Percentiles rank a stretch among this genome's conserved stretches.
phyloP scores from a whole-genome alignment of 1,140 invertebrate species.

The Adelges cooleyi region DNA sequence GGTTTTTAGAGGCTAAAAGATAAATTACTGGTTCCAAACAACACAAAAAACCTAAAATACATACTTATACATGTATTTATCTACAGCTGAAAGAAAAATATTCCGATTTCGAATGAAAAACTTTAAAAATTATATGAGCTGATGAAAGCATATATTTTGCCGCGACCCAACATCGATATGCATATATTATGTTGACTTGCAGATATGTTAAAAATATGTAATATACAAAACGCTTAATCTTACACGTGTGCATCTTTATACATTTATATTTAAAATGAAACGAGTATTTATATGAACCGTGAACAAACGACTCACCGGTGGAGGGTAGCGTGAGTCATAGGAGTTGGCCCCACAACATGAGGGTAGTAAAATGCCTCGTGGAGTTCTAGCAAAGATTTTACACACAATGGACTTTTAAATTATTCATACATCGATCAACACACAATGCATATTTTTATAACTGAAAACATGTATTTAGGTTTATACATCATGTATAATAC shows the following conservation, averaged over 20 bases:
- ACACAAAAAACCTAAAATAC: too few species aligned
- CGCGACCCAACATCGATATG: too few species aligned
- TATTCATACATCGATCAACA: neutral
- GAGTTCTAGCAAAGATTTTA: neutral
- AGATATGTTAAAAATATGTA: too few species aligned
- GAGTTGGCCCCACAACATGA: too few species aligned
- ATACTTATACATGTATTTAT: too few species aligned
- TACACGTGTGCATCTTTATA: neutral
- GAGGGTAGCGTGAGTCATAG: neutral
- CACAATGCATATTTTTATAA: too few species aligned
- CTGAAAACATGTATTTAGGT: too few species aligned
- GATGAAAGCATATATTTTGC: too few species aligned
- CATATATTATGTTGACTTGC: constrained; percentile 16
- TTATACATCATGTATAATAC: too few species aligned
- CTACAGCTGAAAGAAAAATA: too few species aligned
- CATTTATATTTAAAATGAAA: neutral
- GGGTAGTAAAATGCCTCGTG: neutral
- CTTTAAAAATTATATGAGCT: constrained; percentile 13
- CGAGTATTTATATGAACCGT: neutral
- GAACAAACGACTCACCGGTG: neutral
- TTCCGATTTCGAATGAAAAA: constrained; percentile 15
- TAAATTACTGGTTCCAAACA: constrained; percentile 15
- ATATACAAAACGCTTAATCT: neutral
- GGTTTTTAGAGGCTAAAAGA: constrained; percentile 20
- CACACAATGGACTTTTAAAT: neutral